A percentile compares a stretch with the other conserved stretches of the same genome.
phyloP scores from a whole-genome alignment of 2,113 vertebrate genomes.

The Cottus gobio region DNA sequence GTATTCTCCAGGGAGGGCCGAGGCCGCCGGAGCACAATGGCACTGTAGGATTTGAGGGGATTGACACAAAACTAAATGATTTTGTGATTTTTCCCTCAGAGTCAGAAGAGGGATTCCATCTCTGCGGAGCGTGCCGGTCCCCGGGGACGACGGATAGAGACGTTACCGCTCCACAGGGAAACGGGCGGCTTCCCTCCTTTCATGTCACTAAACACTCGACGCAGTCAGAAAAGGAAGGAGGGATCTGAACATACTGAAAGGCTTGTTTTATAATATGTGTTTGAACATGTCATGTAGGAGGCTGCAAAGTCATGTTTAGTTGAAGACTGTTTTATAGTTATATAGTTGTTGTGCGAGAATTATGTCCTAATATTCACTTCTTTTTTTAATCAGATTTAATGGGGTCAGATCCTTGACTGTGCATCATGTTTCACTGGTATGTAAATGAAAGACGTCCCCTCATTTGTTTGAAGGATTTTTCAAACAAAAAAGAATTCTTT shows the following conservation, averaged over 20 bases:
- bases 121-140: slow-evolving; percentile 65
- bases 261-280: neutral
- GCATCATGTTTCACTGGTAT: neutral
- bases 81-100: slow-evolving; percentile 67
- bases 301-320: slow-evolving; percentile 33
- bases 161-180: slow-evolving; percentile 72
- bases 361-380: neutral
- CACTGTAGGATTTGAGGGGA: slow-evolving; percentile 70
- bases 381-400: neutral
- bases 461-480: too few relatives aligned
- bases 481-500: neutral
- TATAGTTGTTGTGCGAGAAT: neutral
- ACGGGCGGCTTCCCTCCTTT: slow-evolving; percentile 61
- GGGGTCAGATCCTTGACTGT: neutral
- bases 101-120: slow-evolving; percentile 64
- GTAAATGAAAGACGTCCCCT: too few relatives aligned
- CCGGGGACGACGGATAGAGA: slow-evolving; percentile 79
- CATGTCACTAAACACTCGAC: slow-evolving; percentile 65
- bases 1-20: slow-evolving; percentile 40
- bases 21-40: slow-evolving; percentile 50
- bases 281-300: neutral
- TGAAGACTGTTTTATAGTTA: neutral
- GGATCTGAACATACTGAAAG: slow-evolving; percentile 24
- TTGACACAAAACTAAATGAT: slow-evolving; percentile 79
- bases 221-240: slow-evolving; percentile 20